A percentile compares a stretch with the other conserved stretches of the same genome.
Evolutionary conservation across 2,113 vertebrate species (phyloP).

Genomic region (Phylloscopus trochiloides): DNA sequence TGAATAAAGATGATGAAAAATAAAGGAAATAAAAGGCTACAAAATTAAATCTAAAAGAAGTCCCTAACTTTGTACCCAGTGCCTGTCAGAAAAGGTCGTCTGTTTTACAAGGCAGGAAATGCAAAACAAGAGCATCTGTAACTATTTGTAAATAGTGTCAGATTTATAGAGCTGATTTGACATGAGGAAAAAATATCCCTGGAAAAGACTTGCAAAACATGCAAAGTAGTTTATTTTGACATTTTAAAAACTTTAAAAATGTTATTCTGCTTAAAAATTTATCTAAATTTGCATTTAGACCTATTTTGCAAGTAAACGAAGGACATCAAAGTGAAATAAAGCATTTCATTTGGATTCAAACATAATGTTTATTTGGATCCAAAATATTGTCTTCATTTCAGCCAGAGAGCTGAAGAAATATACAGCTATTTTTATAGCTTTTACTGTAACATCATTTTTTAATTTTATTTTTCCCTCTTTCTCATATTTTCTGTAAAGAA

Average conservation of each 20-base stretch:
- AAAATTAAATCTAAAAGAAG: not conserved
- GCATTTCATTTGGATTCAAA: conserved; percentile 13
- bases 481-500: not conserved
- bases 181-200: not conserved
- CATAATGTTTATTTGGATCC: not conserved
- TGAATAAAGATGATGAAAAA: not conserved
- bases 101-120: not conserved
- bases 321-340: conserved; percentile 19
- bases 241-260: not conserved
- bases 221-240: not conserved
- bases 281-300: not conserved
- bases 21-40: not conserved
- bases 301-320: not conserved
- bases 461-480: not conserved
- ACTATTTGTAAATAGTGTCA: conserved; percentile 41
- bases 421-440: not conserved
- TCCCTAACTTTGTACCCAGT: not conserved
- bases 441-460: not conserved
- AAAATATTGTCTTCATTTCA: not conserved
- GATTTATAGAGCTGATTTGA: not conserved
- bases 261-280: conserved; percentile 10
- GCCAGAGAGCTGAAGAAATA: not conserved
- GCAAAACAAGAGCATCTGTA: not conserved
- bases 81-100: not conserved
- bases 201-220: not conserved